Conservation (phyloP, 2,888 invertebrate species). For the Dicycla oo region DNA sequence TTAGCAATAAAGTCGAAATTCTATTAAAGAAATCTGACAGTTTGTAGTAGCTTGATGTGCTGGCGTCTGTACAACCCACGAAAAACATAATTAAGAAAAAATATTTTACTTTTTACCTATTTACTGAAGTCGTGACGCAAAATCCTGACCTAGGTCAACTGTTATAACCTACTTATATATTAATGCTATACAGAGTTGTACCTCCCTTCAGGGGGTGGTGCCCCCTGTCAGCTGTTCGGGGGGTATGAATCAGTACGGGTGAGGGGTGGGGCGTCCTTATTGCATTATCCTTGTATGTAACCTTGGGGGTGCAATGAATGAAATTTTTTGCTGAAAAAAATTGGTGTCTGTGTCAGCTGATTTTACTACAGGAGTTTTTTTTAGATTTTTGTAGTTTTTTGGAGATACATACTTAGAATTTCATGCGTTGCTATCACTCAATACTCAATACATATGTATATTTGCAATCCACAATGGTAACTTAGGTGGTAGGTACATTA, state of each 20-base stretch:
- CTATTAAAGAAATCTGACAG: too few species aligned
- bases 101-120: constrained; percentile 8
- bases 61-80: too few species aligned
- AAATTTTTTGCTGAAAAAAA: constrained; percentile 43
- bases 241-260: constrained; percentile 41
- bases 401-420: not conserved
- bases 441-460: too few species aligned
- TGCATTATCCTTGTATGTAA: constrained; percentile 74
- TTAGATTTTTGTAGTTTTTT: not conserved
- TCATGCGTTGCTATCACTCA: not conserved
- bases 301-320: constrained; percentile 66
- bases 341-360: not conserved
- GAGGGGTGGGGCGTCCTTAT: constrained; percentile 65
- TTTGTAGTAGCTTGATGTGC: too few species aligned
- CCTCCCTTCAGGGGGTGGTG: constrained; percentile 50
- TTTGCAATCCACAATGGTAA: too few species aligned
- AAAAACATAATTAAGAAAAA: constrained; percentile 12
- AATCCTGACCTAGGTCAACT: constrained; percentile 64
- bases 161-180: constrained; percentile 64
- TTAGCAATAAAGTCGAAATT: too few species aligned
- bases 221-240: constrained; percentile 69
- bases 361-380: not conserved
- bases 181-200: constrained; percentile 61
- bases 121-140: constrained; percentile 42
- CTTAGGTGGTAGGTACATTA: too few species aligned